A percentile compares a stretch with the other conserved stretches of the same genome.
Evolutionary conservation across 2,113 vertebrate genomes (phyloP).

Genomic region (Australoheros scitulus): DNA sequence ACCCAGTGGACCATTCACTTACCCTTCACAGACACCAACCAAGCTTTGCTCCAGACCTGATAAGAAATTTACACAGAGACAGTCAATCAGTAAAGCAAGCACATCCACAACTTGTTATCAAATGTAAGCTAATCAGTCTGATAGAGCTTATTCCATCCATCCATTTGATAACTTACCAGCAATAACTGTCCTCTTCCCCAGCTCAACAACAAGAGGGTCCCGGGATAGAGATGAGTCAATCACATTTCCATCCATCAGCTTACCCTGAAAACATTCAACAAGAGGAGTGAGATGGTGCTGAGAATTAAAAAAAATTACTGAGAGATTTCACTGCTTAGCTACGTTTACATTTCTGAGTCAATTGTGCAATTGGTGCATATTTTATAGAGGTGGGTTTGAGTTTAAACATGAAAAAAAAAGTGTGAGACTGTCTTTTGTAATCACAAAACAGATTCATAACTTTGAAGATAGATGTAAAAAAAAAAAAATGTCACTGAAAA

Average conservation of each 20-base stretch:
- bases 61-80: constrained; percentile 11
- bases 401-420: background rate
- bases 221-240: constrained; percentile 90
- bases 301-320: background rate
- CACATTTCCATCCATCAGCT: constrained; percentile 88
- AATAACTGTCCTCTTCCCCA: constrained; percentile 94
- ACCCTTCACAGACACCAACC: constrained; percentile 95
- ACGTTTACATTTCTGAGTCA: background rate
- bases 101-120: background rate
- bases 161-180: constrained; percentile 77
- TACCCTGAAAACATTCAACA: constrained; percentile 80
- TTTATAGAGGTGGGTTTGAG: background rate
- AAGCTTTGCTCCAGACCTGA: constrained; percentile 94
- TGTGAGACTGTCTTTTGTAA: background rate
- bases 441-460: background rate
- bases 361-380: background rate
- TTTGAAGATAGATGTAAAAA: background rate
- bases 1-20: constrained; percentile 59
- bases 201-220: constrained; percentile 90
- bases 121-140: background rate
- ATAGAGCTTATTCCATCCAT: background rate
- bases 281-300: background rate
- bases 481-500: background rate
- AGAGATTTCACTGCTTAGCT: background rate
- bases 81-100: constrained; percentile 26